Percentiles rank a stretch among this genome's conserved stretches.
Conservation (phyloP, 1,140 invertebrate genomes). For the Sarcophaga peregrina region DNA sequence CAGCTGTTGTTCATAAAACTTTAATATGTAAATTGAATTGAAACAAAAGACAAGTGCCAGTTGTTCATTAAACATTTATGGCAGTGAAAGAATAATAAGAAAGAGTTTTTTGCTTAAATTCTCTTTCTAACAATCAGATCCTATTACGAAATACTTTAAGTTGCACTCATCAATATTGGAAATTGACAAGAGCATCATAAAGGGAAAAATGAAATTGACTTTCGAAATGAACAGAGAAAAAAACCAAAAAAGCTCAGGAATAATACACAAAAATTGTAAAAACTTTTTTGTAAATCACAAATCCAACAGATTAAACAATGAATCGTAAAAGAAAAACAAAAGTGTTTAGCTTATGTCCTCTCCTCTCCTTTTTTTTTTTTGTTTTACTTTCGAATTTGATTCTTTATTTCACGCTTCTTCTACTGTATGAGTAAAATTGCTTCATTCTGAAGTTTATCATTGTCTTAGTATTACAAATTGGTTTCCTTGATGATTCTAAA, state of each 20-base stretch:
- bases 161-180: too few relatives aligned
- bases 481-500: constrained; percentile 22
- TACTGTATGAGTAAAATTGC: constrained; percentile 9
- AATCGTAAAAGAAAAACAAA: not conserved
- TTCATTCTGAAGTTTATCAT: constrained; percentile 8
- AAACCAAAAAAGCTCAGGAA: not conserved
- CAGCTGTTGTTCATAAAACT: too few relatives aligned
- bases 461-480: constrained; percentile 29
- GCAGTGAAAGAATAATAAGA: too few relatives aligned
- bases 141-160: too few relatives aligned
- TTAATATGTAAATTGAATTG: too few relatives aligned
- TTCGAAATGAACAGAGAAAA: not conserved
- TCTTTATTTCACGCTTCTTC: not conserved
- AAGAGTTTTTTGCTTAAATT: too few relatives aligned
- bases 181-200: too few relatives aligned
- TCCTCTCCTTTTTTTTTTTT: not conserved
- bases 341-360: not conserved
- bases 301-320: not conserved
- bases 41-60: too few relatives aligned
- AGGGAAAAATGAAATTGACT: too few relatives aligned
- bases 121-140: too few relatives aligned
- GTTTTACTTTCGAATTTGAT: not conserved
- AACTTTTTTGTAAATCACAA: not conserved
- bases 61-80: too few relatives aligned
- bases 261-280: not conserved